phyloP scores from a whole-genome alignment of 2,888 invertebrate genomes.

The Hyposoter didymator region DNA sequence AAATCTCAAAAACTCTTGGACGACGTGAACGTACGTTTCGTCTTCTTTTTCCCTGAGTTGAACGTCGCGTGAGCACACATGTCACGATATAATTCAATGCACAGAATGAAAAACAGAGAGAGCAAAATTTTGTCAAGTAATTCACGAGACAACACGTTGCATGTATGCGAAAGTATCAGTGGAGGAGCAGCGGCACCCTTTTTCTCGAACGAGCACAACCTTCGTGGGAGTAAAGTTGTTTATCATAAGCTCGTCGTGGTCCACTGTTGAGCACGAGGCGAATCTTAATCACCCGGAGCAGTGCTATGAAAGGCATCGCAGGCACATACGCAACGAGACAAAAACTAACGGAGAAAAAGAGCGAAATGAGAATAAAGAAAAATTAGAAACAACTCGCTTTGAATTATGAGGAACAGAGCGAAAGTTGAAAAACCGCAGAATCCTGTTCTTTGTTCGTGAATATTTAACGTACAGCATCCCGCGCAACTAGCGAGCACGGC shows the following conservation, averaged over 20 bases:
- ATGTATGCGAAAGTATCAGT: constrained; percentile 32
- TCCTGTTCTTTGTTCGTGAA: constrained; percentile 52
- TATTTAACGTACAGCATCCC: constrained; percentile 21
- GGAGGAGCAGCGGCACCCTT: constrained; percentile 39
- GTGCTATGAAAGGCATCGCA: constrained; percentile 29
- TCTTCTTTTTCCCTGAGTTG: constrained; percentile 9
- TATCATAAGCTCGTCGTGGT: constrained; percentile 37
- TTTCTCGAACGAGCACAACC: constrained; percentile 46
- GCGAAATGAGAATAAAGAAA: not conserved
- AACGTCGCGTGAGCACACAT: constrained; percentile 20
- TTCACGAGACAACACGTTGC: constrained; percentile 51
- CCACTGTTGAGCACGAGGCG: constrained; percentile 56
- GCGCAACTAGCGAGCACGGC: constrained; percentile 40
- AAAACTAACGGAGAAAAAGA: not conserved
- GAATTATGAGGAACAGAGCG: constrained; percentile 30
- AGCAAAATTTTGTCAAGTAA: constrained; percentile 49
- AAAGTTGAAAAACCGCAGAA: constrained; percentile 42
- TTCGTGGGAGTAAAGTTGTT: constrained; percentile 59
- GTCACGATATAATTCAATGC: constrained; percentile 57
- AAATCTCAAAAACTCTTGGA: constrained; percentile 5
- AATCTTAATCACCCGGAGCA: constrained; percentile 62
- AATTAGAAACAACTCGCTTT: not conserved
- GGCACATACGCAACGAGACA: not conserved
- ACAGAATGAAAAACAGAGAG: not conserved
- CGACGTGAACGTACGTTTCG: not conserved